These are phyloP conservation scores for Formica exsecta DNA, from an alignment of 1,140 invertebrate species.

Conservation along the genomic window DNA sequence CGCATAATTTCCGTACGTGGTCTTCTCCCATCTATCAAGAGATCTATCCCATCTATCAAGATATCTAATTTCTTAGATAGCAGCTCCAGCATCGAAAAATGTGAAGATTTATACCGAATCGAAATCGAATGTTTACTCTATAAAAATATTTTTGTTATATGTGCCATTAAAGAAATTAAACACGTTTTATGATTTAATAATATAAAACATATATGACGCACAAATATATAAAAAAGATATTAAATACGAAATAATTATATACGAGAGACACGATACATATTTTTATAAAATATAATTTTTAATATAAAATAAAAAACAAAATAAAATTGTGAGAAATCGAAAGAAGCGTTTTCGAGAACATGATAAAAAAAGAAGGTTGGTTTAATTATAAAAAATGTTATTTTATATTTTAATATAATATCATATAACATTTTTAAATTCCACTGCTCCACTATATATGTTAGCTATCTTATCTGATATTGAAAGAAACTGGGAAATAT, in stretches of 20 bases:
- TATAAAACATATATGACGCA: not conserved
- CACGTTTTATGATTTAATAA: not conserved
- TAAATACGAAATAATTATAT: not conserved
- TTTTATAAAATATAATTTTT: not conserved
- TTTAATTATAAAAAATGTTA: not conserved
- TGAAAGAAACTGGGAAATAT: not conserved
- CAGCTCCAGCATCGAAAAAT: slow-evolving; percentile 9
- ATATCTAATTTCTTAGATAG: slow-evolving; percentile 36
- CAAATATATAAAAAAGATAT: not conserved
- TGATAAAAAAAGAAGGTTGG: slow-evolving; percentile 32
- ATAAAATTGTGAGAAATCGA: not conserved
- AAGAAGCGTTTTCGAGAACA: slow-evolving; percentile 34
- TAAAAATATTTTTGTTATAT: not conserved
- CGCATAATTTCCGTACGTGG: slow-evolving; percentile 38
- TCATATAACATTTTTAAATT: not conserved
- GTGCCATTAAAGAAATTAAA: not conserved
- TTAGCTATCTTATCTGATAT: not conserved
- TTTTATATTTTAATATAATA: slow-evolving; percentile 23
- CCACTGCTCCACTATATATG: not conserved
- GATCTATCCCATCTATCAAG: slow-evolving; percentile 42
- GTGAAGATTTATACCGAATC: slow-evolving; percentile 3
- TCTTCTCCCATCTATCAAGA: slow-evolving; percentile 32
- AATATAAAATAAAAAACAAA: not conserved
- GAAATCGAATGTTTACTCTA: slow-evolving; percentile 10
- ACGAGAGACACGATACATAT: not conserved